Evolutionary conservation across 1,140 invertebrate species (phyloP).

Genomic region (Tyrophagus putrescentiae): DNA sequence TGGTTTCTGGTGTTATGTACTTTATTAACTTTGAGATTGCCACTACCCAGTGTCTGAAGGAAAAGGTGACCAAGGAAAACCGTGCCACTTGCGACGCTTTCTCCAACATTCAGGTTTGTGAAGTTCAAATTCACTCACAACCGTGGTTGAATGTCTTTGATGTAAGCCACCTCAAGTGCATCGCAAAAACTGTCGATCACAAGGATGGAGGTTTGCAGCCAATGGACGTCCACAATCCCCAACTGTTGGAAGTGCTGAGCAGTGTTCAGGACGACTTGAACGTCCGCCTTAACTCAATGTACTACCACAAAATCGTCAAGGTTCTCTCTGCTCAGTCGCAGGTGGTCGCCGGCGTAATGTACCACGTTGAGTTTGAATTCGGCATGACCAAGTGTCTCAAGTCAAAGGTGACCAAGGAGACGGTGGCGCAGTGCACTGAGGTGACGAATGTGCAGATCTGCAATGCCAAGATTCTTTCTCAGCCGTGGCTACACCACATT

Average conservation of each 20-base stretch:
- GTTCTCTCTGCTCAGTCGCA: background rate
- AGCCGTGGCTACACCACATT: too few relatives aligned
- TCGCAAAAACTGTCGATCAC: too few relatives aligned
- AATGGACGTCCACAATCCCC: too few relatives aligned
- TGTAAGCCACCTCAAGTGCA: too few relatives aligned
- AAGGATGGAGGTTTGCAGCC: too few relatives aligned
- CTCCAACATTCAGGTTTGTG: too few relatives aligned
- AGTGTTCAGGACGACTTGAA: too few relatives aligned
- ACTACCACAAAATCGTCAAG: background rate
- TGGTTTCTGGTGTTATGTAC: conserved; percentile 10
- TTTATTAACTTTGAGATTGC: background rate
- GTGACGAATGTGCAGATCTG: background rate
- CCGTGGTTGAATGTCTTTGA: too few relatives aligned
- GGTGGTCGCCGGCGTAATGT: background rate
- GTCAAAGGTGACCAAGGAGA: background rate
- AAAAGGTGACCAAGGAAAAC: background rate
- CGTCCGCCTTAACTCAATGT: background rate
- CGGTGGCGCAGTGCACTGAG: background rate
- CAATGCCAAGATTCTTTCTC: background rate
- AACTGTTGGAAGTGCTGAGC: too few relatives aligned
- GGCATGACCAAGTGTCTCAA: background rate
- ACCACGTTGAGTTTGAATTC: background rate
- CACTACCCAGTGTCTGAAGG: background rate
- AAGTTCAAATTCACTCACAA: too few relatives aligned
- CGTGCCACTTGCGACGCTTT: too few relatives aligned